Evolutionary conservation across 2,888 invertebrate species (phyloP).

Genomic region (Cheiracanthium punctorium): DNA sequence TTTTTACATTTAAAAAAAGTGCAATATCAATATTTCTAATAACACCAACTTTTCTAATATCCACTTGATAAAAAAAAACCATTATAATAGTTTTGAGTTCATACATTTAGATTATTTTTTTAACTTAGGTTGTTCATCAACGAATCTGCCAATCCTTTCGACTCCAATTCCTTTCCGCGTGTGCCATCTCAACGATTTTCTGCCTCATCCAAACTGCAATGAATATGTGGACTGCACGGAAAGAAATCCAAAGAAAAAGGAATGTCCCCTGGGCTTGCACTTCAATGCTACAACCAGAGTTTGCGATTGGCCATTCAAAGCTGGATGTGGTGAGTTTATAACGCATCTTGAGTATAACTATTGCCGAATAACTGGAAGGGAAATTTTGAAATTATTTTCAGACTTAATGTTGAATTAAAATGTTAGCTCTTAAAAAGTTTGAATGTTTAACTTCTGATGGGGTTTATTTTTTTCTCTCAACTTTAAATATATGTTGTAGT

Average conservation of each 20-base stretch:
- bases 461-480: too few species aligned
- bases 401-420: too few species aligned
- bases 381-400: too few species aligned
- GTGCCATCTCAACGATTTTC: constrained; percentile 23
- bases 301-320: constrained; percentile 50
- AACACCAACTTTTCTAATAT: not conserved
- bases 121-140: constrained; percentile 38
- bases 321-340: constrained; percentile 60
- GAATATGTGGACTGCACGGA: constrained; percentile 19
- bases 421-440: too few species aligned
- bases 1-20: too few species aligned
- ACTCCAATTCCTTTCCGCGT: not conserved
- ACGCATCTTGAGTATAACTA: too few species aligned
- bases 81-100: too few species aligned
- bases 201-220: constrained; percentile 14
- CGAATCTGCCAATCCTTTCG: not conserved
- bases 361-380: too few species aligned
- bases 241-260: not conserved
- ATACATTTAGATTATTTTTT: too few species aligned
- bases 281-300: constrained; percentile 55
- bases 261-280: constrained; percentile 42
- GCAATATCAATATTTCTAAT: too few species aligned
- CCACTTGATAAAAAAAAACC: not conserved
- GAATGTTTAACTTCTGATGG: not conserved
- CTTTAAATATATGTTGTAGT: too few species aligned